A percentile compares a stretch with the other conserved stretches of the same genome.
These are phyloP conservation scores for Anthrax anthrax DNA, from an alignment of 2,888 invertebrate genomes.

Conservation along the genomic window DNA sequence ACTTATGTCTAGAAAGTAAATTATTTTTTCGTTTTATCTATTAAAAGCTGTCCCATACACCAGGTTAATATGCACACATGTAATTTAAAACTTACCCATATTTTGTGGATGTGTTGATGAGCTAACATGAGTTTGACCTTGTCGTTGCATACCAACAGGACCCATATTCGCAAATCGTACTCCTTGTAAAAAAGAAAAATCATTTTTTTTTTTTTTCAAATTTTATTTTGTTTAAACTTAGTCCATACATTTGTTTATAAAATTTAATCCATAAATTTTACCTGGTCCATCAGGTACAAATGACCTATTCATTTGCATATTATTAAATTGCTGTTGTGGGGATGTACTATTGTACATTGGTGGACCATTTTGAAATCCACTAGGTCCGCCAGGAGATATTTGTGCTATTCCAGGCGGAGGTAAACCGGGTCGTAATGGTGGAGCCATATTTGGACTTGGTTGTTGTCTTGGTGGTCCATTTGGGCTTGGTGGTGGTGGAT, in stretches of 20 bases:
- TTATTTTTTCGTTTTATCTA: background rate
- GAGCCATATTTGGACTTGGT: conserved; percentile 31
- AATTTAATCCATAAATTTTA: conserved; percentile 20
- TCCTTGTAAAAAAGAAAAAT: conserved; percentile 12
- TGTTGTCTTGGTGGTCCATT: conserved; percentile 31
- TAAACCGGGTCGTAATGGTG: conserved; percentile 28
- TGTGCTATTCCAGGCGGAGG: conserved; percentile 28
- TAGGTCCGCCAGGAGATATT: conserved; percentile 19
- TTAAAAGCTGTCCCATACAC: background rate
- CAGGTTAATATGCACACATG: background rate
- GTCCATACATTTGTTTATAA: too few relatives aligned
- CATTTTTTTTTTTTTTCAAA: too few relatives aligned
- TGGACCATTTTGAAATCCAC: conserved; percentile 26
- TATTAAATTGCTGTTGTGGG: conserved; percentile 28
- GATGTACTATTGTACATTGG: conserved; percentile 28
- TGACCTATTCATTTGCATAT: conserved; percentile 29
- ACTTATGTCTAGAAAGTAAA: conserved; percentile 28
- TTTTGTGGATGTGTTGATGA: conserved; percentile 51
- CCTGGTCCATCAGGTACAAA: conserved; percentile 30
- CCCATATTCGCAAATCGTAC: conserved; percentile 28
- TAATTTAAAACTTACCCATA: conserved; percentile 38
- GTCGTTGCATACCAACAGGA: conserved; percentile 32
- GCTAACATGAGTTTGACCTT: conserved; percentile 45
- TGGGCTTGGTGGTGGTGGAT: conserved; percentile 40
- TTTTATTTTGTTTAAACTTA: too few relatives aligned